phyloP scores from a whole-genome alignment of 2,888 invertebrate genomes.

The Acleris emargana region DNA sequence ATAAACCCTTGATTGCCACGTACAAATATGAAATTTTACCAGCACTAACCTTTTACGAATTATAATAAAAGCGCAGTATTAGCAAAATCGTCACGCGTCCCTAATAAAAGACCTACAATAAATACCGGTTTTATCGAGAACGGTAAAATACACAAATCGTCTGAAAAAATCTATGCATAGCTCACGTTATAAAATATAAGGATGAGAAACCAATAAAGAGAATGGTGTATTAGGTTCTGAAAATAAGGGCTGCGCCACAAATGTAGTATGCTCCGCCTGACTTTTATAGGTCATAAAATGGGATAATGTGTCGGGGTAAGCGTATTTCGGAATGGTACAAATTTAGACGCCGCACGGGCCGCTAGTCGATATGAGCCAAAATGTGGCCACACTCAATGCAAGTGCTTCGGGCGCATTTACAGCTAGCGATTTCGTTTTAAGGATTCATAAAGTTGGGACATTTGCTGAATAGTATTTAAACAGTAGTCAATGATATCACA shows the following conservation, averaged over 20 bases:
- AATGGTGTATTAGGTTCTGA: constrained; percentile 76
- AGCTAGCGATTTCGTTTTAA: constrained; percentile 42
- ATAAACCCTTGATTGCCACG: constrained; percentile 28
- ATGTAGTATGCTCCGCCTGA: constrained; percentile 77
- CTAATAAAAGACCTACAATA: constrained; percentile 69
- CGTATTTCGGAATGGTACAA: constrained; percentile 81
- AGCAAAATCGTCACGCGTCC: constrained; percentile 68
- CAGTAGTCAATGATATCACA: neutral
- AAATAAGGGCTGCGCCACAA: constrained; percentile 79
- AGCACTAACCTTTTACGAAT: constrained; percentile 64
- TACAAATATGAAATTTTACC: constrained; percentile 39
- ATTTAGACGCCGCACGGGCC: constrained; percentile 71
- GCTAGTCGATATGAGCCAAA: constrained; percentile 66
- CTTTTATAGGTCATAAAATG: constrained; percentile 82
- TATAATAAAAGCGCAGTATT: constrained; percentile 69
- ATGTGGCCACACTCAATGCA: constrained; percentile 57
- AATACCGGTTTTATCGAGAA: constrained; percentile 68
- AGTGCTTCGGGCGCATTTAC: constrained; percentile 50
- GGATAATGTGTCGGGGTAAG: constrained; percentile 80
- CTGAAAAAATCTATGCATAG: constrained; percentile 75
- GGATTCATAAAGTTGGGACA: constrained; percentile 12
- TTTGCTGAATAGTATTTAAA: constrained; percentile 5
- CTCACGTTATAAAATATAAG: constrained; percentile 68
- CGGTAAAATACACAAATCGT: constrained; percentile 72
- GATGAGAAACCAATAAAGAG: constrained; percentile 72